Evolutionary conservation across 2,113 vertebrate genomes (phyloP).

Genomic region (Cebidichthys violaceus): DNA sequence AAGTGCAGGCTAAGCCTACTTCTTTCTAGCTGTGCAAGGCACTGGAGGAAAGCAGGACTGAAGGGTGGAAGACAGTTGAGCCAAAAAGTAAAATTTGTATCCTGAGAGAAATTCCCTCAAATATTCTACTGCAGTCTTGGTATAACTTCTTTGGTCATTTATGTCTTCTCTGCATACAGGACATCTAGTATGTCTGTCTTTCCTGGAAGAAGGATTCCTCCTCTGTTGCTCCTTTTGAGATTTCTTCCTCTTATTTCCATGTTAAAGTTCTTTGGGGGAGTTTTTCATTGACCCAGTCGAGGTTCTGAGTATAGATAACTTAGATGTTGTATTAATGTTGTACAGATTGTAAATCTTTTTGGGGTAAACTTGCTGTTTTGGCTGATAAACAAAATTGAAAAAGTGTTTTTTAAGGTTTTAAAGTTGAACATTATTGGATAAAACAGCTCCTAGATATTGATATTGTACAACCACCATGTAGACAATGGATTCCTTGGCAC

Average conservation of each 20-base stretch:
- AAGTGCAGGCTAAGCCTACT: slow-evolving; percentile 53
- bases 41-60: slow-evolving; percentile 2
- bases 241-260: background rate
- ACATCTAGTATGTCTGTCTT: background rate
- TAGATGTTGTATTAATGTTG: background rate
- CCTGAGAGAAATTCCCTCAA: background rate
- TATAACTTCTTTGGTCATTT: background rate
- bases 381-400: background rate
- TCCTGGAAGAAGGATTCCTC: background rate
- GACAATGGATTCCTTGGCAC: background rate
- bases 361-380: background rate
- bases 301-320: background rate
- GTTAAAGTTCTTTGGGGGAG: background rate
- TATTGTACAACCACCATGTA: background rate
- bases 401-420: too few species aligned
- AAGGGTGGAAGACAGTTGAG: background rate
- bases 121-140: background rate
- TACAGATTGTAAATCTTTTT: background rate
- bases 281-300: background rate
- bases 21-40: slow-evolving; percentile 13
- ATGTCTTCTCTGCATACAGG: background rate
- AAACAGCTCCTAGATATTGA: background rate
- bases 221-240: background rate
- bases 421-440: background rate
- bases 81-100: background rate